phyloP scores from a whole-genome alignment of 2,888 invertebrate species.

The Acholoe squamosa region DNA sequence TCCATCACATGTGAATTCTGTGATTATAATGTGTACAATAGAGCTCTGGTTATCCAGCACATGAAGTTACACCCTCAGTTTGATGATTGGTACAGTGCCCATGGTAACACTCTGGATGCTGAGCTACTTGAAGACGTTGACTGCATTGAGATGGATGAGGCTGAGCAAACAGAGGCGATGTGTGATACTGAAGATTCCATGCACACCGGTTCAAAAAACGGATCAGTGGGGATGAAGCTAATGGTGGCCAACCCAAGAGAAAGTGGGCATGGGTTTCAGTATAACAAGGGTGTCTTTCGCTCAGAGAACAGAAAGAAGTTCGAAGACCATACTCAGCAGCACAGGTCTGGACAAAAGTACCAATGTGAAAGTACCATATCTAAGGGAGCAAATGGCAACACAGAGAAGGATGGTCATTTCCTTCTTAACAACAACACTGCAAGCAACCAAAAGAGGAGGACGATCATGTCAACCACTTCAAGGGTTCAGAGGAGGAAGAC shows the following conservation, averaged over 20 bases:
- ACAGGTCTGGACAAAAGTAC: conserved; percentile 20
- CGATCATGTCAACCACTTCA: background rate
- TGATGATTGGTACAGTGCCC: conserved; percentile 75
- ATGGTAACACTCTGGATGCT: conserved; percentile 71
- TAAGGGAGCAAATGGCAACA: background rate
- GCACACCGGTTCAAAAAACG: background rate
- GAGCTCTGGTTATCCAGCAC: conserved; percentile 76
- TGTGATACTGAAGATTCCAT: background rate
- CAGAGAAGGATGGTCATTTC: background rate
- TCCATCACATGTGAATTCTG: conserved; percentile 75
- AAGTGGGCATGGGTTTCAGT: conserved; percentile 51
- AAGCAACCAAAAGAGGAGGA: background rate
- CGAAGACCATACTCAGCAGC: conserved; percentile 62
- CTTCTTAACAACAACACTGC: background rate
- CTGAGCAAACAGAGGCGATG: background rate
- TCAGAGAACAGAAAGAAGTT: conserved; percentile 54
- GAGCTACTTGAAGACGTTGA: conserved; percentile 71
- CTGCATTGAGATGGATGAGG: background rate
- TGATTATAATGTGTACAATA: conserved; percentile 75
- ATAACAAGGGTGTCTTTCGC: conserved; percentile 54
- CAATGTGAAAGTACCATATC: conserved; percentile 63
- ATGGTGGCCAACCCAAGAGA: conserved; percentile 19
- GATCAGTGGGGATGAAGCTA: conserved; percentile 33
- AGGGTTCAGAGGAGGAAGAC: background rate
- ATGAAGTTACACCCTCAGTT: conserved; percentile 75